Conservation (phyloP, 2,113 vertebrate genomes). For the Propithecus coquereli region DNA sequence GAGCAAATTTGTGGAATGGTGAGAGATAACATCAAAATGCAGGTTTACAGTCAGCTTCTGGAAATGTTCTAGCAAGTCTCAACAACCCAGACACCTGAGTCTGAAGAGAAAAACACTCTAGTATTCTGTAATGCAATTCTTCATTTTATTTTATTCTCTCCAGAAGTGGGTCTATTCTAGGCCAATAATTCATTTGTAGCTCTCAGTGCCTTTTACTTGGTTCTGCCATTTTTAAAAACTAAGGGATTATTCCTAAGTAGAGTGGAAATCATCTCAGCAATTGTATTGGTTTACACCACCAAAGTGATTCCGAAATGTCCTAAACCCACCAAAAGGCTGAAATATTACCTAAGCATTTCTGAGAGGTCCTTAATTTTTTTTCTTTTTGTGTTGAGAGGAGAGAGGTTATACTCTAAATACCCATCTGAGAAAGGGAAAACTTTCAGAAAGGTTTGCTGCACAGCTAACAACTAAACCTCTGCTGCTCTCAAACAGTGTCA, state of each 20-base stretch:
- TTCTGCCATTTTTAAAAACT: slow-evolving; percentile 29
- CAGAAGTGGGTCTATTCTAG: not conserved
- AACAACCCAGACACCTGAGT: not conserved
- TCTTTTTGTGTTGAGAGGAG: not conserved
- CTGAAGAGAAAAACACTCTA: not conserved
- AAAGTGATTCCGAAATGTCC: slow-evolving; percentile 1
- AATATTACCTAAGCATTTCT: slow-evolving; percentile 1
- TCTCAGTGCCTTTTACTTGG: not conserved
- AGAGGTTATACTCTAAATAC: not conserved
- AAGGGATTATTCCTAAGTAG: not conserved
- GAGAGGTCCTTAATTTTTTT: not conserved
- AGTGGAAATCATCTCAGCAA: not conserved
- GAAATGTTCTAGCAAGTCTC: not conserved
- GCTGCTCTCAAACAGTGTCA: not conserved
- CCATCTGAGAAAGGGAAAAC: not conserved
- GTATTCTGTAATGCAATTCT: not conserved
- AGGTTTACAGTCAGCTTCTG: not conserved
- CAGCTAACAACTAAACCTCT: not conserved
- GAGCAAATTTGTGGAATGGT: not conserved
- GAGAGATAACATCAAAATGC: not conserved
- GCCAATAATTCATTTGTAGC: not conserved
- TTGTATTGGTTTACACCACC: not conserved
- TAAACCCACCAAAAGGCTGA: not conserved
- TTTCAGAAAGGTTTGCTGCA: not conserved
- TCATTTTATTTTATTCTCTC: slow-evolving; percentile 1